phyloP scores from a whole-genome alignment of 2,797 vertebrate species.

The Mycteria americana region DNA sequence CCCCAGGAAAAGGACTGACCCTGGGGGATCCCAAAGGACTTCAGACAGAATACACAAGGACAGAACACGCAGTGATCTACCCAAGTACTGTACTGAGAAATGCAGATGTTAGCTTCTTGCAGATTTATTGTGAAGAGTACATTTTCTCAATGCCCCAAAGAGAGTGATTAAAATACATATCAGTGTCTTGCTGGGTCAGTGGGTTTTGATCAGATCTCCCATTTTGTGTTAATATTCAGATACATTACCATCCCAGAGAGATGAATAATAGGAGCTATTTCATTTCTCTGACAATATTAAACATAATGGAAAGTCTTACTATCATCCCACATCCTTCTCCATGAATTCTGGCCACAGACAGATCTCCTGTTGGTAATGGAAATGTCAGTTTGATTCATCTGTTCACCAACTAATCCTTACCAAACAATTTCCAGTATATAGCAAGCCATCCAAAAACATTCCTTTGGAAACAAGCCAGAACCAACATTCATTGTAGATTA shows the following conservation, averaged over 20 bases:
- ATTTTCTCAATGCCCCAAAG: conserved; percentile 1
- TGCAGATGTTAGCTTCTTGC: background rate
- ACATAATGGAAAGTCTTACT: conserved; percentile 29
- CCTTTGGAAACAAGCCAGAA: conserved; percentile 15
- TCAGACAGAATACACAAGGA: background rate
- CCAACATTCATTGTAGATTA: background rate
- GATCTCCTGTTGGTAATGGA: conserved; percentile 64
- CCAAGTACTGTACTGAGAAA: background rate
- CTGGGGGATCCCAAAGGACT: background rate
- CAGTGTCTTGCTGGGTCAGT: conserved; percentile 23
- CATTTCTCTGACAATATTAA: conserved; percentile 58
- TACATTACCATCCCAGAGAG: background rate
- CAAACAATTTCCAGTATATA: conserved; percentile 40
- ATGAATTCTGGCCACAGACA: conserved; percentile 17
- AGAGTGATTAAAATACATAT: conserved; percentile 21
- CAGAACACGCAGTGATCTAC: background rate
- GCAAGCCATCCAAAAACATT: background rate
- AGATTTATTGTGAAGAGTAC: background rate
- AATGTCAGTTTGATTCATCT: conserved; percentile 74
- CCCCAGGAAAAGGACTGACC: background rate
- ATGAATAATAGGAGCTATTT: conserved; percentile 50
- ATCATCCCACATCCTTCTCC: conserved; percentile 4
- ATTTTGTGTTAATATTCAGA: conserved; percentile 36
- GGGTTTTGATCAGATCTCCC: conserved; percentile 40
- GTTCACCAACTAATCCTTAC: background rate